Conservation (phyloP, 2,113 vertebrate genomes). For the Elachura formosa region DNA sequence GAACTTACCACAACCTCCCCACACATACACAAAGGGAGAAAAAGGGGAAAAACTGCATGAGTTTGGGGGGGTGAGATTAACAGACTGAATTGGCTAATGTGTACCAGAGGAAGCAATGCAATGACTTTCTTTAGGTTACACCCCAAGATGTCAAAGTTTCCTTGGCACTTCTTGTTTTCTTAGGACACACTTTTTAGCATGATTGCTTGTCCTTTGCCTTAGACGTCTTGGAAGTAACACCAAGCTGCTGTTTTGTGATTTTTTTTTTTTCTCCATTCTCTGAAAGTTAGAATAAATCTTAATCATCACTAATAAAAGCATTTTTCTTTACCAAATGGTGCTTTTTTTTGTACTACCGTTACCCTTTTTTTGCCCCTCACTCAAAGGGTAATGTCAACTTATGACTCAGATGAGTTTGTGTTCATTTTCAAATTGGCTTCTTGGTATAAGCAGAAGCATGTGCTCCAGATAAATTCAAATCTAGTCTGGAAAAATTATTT, state of each 20-base stretch:
- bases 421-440: background rate
- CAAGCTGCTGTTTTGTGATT: background rate
- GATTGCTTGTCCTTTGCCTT: background rate
- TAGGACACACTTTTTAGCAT: background rate
- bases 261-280: background rate
- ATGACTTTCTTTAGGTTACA: background rate
- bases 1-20: background rate
- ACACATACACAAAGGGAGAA: background rate
- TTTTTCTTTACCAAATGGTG: background rate
- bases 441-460: background rate
- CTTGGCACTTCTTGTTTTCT: background rate
- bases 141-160: background rate
- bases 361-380: accelerated
- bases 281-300: background rate
- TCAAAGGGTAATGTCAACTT: background rate
- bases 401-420: background rate
- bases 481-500: background rate
- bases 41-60: background rate
- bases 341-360: background rate
- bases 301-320: background rate
- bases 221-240: background rate
- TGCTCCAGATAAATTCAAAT: background rate
- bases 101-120: background rate
- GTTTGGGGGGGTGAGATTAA: background rate
- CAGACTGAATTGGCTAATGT: background rate